Conservation (phyloP, 2,888 invertebrate genomes). For the Amaurobius ferox region DNA sequence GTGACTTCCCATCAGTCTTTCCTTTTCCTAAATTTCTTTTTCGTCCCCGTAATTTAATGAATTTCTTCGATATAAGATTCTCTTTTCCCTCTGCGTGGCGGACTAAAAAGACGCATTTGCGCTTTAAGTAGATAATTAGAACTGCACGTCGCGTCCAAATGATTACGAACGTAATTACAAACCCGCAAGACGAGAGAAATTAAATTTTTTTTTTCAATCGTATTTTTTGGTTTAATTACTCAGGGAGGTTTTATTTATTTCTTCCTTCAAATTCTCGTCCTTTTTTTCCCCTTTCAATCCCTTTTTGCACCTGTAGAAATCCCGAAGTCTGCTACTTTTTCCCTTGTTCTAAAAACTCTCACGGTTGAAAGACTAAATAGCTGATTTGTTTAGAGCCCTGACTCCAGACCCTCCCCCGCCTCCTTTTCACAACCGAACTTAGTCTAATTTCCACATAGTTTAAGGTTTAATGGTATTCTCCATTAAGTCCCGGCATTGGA, state of each 20-base stretch:
- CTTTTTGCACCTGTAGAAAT: neutral
- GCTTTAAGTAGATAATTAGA: constrained; percentile 13
- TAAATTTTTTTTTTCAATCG: neutral
- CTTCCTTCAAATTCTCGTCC: neutral
- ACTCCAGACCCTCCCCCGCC: neutral
- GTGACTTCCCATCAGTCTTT: neutral
- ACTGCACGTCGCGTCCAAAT: constrained; percentile 1
- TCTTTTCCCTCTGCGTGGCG: neutral
- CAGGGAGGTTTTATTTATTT: neutral
- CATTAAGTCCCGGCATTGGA: neutral
- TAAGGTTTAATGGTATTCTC: neutral
- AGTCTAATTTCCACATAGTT: constrained; percentile 5
- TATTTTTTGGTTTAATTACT: constrained; percentile 16
- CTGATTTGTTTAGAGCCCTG: neutral
- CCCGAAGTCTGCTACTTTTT: constrained; percentile 3
- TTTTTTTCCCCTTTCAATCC: neutral
- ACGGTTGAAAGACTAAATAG: neutral
- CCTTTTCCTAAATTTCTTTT: neutral
- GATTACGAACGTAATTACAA: neutral
- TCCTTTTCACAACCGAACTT: neutral
- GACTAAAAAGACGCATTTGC: constrained; percentile 5
- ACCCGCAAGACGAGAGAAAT: constrained; percentile 6
- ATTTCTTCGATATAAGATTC: neutral
- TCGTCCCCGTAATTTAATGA: neutral
- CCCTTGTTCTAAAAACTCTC: neutral